Percentiles rank a stretch among this genome's conserved stretches.
Conservation (phyloP, 30 jellyfish, hydroid and myxozoan genomes). For the Euphysa ruthae region DNA sequence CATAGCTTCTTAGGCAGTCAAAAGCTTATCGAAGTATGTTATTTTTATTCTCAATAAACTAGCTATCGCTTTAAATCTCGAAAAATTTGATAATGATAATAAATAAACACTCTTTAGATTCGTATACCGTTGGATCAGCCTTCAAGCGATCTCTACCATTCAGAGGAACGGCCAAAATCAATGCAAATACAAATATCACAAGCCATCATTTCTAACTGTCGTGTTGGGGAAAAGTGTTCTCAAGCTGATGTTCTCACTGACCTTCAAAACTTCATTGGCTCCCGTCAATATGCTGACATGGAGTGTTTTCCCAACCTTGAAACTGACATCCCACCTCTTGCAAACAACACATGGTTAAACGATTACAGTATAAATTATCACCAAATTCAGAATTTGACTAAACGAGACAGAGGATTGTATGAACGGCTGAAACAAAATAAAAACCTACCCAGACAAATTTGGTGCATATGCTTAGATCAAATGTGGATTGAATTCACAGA, state of each 20-base stretch:
- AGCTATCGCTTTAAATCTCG: background rate
- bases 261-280: conserved; percentile 54
- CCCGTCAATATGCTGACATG: conserved; percentile 55
- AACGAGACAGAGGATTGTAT: background rate
- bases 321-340: conserved; percentile 43
- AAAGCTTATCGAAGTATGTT: too few species aligned
- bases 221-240: conserved; percentile 66
- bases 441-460: conserved; percentile 55
- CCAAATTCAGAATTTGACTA: conserved; percentile 33
- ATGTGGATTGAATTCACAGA: conserved; percentile 87
- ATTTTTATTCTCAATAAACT: too few species aligned
- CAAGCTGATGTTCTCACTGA: conserved; percentile 84
- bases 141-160: conserved; percentile 35
- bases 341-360: conserved; percentile 77
- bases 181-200: conserved; percentile 81
- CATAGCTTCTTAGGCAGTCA: too few species aligned
- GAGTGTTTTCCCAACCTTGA: conserved; percentile 46
- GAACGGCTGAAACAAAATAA: conserved; percentile 6
- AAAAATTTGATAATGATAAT: background rate
- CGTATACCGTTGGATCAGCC: conserved; percentile 50
- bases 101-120: conserved; percentile 24
- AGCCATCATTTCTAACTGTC: conserved; percentile 75
- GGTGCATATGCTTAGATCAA: conserved; percentile 92
- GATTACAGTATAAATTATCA: conserved; percentile 77
- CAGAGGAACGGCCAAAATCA: conserved; percentile 72